Percentiles rank a stretch among this genome's conserved stretches.
Evolutionary conservation across 2,113 vertebrate species (phyloP).

Genomic region (Coregonus clupeaformis): DNA sequence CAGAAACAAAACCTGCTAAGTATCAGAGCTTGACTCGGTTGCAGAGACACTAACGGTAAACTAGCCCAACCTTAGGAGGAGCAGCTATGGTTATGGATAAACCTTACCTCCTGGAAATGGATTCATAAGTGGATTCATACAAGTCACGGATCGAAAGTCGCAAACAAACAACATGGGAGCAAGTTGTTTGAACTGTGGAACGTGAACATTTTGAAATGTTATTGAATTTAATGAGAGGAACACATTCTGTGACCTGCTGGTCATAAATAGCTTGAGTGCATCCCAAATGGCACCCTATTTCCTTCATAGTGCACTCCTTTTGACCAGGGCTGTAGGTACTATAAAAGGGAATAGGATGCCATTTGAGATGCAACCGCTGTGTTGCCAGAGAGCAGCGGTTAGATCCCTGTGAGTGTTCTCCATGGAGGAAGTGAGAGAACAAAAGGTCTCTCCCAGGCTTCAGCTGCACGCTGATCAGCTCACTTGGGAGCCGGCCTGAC

Average conservation of each 20-base stretch:
- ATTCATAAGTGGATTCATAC: not conserved
- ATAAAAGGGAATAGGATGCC: too few species aligned
- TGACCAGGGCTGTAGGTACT: too few species aligned
- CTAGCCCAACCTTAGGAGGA: too few species aligned
- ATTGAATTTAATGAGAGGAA: not conserved
- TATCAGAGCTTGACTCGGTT: too few species aligned
- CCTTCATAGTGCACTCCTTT: not conserved
- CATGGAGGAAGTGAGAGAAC: constrained; percentile 1
- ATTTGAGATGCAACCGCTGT: too few species aligned
- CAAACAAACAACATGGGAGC: not conserved
- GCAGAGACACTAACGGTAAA: too few species aligned
- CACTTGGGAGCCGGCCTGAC: not conserved
- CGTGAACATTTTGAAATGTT: too few species aligned
- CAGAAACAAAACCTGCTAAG: too few species aligned
- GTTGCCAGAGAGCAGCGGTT: not conserved
- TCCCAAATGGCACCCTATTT: too few species aligned
- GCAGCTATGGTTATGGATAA: too few species aligned
- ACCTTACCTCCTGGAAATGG: not conserved
- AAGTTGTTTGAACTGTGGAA: not conserved
- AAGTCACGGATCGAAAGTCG: not conserved
- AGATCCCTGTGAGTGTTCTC: constrained; percentile 3
- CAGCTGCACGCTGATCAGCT: not conserved
- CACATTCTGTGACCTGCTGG: not conserved
- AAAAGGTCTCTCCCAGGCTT: not conserved
- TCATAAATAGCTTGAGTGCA: not conserved